Evolutionary conservation across 2,797 vertebrate genomes (phyloP).

Genomic region (Ctenochaetus hawaiiensis): DNA sequence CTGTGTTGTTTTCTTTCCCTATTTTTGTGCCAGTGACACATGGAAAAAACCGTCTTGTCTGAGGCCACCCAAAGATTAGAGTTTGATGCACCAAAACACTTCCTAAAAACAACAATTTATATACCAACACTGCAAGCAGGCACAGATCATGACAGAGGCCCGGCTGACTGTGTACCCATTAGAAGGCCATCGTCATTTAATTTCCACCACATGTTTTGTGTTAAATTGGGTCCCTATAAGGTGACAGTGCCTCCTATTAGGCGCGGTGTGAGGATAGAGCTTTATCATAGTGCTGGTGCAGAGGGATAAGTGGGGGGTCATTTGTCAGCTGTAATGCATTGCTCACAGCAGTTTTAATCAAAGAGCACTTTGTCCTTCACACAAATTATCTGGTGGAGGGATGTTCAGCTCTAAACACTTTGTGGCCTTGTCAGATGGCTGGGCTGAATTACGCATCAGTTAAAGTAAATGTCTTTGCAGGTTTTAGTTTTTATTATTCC

Average conservation of each 20-base stretch:
- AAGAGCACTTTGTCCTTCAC: conserved; percentile 79
- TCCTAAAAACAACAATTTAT: conserved; percentile 7
- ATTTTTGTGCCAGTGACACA: conserved; percentile 8
- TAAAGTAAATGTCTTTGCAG: conserved; percentile 26
- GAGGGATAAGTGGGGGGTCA: conserved; percentile 72
- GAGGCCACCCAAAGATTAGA: not conserved
- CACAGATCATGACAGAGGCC: not conserved
- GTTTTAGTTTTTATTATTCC: not conserved
- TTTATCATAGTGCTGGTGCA: conserved; percentile 62
- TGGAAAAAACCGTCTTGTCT: not conserved
- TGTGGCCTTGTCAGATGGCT: conserved; percentile 30
- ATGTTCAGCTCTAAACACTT: conserved; percentile 43
- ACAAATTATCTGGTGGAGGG: conserved; percentile 63
- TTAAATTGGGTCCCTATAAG: conserved; percentile 60
- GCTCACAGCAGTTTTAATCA: conserved; percentile 79
- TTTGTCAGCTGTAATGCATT: conserved; percentile 75
- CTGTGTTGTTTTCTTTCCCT: not conserved
- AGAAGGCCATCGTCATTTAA: conserved; percentile 51
- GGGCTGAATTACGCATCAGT: conserved; percentile 32
- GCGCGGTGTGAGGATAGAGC: conserved; percentile 55
- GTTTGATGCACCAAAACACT: not conserved
- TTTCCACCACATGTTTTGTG: conserved; percentile 34
- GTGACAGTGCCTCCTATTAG: conserved; percentile 64
- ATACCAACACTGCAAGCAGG: conserved; percentile 3
- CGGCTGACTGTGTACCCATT: conserved; percentile 21